Conservation (phyloP, 2,113 vertebrate genomes). For the Neolamprologus ventralis region DNA sequence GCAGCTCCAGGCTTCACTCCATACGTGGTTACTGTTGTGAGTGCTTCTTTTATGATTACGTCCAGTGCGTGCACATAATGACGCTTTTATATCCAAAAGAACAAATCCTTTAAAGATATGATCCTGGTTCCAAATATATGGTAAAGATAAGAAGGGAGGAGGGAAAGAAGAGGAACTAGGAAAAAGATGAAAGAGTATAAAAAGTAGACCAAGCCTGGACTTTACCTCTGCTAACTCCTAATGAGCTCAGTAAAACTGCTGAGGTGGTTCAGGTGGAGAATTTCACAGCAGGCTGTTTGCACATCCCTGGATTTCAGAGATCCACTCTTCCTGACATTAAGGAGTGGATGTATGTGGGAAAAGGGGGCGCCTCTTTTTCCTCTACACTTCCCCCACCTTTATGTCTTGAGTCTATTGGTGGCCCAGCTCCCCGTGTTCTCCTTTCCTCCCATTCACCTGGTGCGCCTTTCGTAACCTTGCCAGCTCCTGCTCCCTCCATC, state of each 20-base stretch:
- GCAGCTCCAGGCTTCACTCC: neutral
- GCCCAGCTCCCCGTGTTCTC: neutral
- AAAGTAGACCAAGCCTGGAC: neutral
- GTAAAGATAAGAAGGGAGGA: neutral
- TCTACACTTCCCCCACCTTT: neutral
- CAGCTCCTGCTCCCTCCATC: slow-evolving; percentile 15
- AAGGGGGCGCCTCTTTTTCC: neutral
- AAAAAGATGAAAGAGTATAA: slow-evolving; percentile 2
- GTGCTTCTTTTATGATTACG: neutral
- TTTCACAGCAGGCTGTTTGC: slow-evolving; percentile 7
- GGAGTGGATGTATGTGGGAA: neutral
- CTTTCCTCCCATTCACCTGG: neutral
- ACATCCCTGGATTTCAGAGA: slow-evolving; percentile 23
- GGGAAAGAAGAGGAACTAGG: neutral
- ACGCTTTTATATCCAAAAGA: neutral
- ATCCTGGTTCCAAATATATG: neutral
- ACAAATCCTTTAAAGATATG: neutral
- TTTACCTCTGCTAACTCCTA: slow-evolving; percentile 25
- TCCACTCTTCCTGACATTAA: neutral
- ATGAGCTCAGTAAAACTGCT: slow-evolving; percentile 25
- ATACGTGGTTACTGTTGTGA: neutral
- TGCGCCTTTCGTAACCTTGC: slow-evolving; percentile 19
- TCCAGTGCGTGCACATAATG: neutral
- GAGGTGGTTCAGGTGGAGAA: neutral
- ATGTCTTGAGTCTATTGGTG: neutral